These are phyloP conservation scores for Talpa occidentalis DNA, from an alignment of 2,113 vertebrate species.

Conservation along the genomic window DNA sequence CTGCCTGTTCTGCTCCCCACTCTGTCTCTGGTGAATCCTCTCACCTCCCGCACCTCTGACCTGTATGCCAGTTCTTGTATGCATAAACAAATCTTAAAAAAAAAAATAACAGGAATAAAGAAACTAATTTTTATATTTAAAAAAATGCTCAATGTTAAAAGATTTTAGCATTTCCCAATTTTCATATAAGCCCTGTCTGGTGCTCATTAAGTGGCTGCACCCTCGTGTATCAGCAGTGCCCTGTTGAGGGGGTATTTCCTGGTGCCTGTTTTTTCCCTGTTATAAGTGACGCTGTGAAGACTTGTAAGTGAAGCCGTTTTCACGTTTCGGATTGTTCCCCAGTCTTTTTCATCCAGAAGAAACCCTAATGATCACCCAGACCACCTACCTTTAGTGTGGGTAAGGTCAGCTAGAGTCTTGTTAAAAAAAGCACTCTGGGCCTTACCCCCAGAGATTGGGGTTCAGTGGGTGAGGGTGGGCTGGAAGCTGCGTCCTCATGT, in stretches of 20 bases:
- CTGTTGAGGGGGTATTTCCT: neutral
- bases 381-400: neutral
- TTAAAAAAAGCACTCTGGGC: neutral
- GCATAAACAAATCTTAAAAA: too few relatives aligned
- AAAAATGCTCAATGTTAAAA: neutral
- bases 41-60: too few relatives aligned
- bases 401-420: too few relatives aligned
- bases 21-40: too few relatives aligned
- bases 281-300: neutral
- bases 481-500: rapidly evolving
- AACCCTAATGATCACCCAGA: neutral
- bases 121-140: too few relatives aligned
- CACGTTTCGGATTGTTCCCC: neutral
- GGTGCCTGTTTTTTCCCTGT: neutral
- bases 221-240: neutral
- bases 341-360: constrained; percentile 3
- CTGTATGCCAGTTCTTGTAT: too few relatives aligned
- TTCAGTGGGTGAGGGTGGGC: neutral
- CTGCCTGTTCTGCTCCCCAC: too few relatives aligned
- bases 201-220: neutral
- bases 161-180: neutral
- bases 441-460: neutral
- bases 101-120: too few relatives aligned
- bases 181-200: neutral
- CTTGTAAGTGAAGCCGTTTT: neutral